These are phyloP conservation scores for Acanthisitta chloris DNA, from an alignment of 2,113 vertebrate genomes.

Conservation along the genomic window DNA sequence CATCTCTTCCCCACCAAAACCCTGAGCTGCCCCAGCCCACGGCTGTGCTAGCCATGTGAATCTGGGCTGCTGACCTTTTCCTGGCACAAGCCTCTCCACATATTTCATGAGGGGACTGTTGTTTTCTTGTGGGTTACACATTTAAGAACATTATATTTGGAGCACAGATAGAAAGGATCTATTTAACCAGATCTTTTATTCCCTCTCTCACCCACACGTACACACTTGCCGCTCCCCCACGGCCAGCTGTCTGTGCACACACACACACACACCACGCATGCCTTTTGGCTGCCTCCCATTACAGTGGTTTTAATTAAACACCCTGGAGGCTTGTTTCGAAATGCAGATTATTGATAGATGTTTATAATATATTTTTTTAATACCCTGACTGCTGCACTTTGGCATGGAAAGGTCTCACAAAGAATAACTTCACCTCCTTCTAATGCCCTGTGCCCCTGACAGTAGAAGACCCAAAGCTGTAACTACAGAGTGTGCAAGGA, in stretches of 20 bases:
- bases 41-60: rapidly evolving
- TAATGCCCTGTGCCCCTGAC: background rate
- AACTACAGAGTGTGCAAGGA: background rate
- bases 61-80: background rate
- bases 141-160: conserved; percentile 24
- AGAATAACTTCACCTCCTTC: background rate
- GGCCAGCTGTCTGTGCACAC: background rate
- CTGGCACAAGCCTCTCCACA: background rate
- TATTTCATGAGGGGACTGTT: background rate
- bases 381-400: background rate
- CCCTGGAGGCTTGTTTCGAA: background rate
- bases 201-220: background rate
- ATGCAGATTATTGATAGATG: background rate
- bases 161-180: background rate
- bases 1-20: background rate
- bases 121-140: background rate
- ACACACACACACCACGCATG: background rate
- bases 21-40: background rate
- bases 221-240: background rate
- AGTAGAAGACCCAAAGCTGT: background rate
- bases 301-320: background rate
- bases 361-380: background rate
- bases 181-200: conserved; percentile 38
- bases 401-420: background rate
- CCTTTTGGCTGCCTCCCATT: background rate